phyloP scores from a whole-genome alignment of 2,888 invertebrate genomes.

The Neoaliturus tenellus region DNA sequence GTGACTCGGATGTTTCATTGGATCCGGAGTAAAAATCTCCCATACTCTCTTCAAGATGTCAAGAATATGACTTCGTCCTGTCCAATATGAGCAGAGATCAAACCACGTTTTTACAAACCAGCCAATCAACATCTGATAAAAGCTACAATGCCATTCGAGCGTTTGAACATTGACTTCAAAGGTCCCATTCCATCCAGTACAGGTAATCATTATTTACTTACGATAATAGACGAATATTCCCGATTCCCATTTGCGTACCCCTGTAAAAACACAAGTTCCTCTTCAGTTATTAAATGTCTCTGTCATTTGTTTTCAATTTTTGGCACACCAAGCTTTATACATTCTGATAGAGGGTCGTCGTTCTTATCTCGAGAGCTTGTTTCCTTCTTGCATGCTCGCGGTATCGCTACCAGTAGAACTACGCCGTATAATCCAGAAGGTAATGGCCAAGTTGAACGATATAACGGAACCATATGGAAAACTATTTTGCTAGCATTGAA shows the following conservation, averaged over 20 bases:
- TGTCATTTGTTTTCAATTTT: too few species aligned
- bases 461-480: too few species aligned
- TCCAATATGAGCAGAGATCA: constrained; percentile 59
- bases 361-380: too few species aligned
- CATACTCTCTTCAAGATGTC: constrained; percentile 59
- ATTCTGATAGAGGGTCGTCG: too few species aligned
- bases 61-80: constrained; percentile 58
- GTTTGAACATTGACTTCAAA: constrained; percentile 45
- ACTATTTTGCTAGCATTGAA: too few species aligned
- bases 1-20: constrained; percentile 61
- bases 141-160: background rate
- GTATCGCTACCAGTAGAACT: too few species aligned
- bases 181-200: constrained; percentile 54
- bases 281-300: too few species aligned
- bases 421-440: too few species aligned
- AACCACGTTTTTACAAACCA: constrained; percentile 56
- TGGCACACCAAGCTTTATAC: too few species aligned
- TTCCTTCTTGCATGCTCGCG: too few species aligned
- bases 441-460: too few species aligned
- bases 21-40: constrained; percentile 60
- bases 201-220: constrained; percentile 48
- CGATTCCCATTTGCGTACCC: constrained; percentile 62
- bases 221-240: constrained; percentile 56
- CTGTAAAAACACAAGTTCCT: too few species aligned
- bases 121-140: background rate